Base-by-base conservation (phyloP, 2,888 invertebrate species). In the Eupsilia transversa region DNA sequence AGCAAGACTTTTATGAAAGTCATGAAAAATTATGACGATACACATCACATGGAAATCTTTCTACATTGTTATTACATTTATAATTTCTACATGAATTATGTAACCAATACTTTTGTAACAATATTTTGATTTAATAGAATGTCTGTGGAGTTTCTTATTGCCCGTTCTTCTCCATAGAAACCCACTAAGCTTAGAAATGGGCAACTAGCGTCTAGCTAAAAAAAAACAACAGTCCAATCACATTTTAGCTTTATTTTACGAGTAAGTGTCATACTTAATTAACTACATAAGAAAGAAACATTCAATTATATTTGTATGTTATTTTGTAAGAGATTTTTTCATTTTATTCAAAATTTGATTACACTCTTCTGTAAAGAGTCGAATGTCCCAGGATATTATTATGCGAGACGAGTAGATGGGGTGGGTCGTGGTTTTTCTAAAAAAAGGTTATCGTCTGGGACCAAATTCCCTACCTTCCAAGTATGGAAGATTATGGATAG, bases 321-420 rank as follows among this genome's bases (percentile, higher is more conserved):
- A 43, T 14, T 43, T 17, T 43, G 17, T 43, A 41, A 41, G 41
- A 41, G 14, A 3, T 41, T 41, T 41, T 41, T n/a, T n/a, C n/a
- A n/a, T 46, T 46, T 52, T 52, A 5, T 14, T 52, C n/a, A 27
- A 27, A 54, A 27, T 14, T 54, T 27, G 14, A 4, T 54, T 17
- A 17, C 17, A 30, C 1, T 27, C 6, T 56, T 17, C 7, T 30
- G 17, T 41, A 27, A 20, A 41, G 4, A 46, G 12, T 33, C 1
- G 57, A 35, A 35, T 27, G 1, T 63, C n/a, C 6, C 23, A 20
- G 23, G 33, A 30, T 33, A 30, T 82, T 82, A 69, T 52, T 52
- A 82, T 79, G 59, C 82, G 41, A 68, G 82, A 75, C 82, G 67
- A 60, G 68, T 68, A 75, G n/a, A 52, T 17, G 2, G n/a, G n/a